Base-by-base conservation (phyloP, 2,888 invertebrate species). In the Ypsolopha sequella region DNA sequence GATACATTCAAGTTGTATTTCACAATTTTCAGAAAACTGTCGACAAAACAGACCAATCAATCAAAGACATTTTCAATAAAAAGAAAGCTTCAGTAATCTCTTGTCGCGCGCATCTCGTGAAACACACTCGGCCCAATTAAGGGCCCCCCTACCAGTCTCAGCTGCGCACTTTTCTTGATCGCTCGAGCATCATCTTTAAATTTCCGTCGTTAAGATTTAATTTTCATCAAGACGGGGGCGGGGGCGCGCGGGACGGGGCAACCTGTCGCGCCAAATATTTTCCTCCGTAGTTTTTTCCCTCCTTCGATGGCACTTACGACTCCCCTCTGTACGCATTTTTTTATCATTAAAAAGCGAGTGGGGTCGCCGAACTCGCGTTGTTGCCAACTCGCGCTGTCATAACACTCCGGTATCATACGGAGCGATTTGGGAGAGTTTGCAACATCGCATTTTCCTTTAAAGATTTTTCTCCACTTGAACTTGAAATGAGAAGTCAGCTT, bases 211-310 rank as follows among this genome's bases (percentile, higher is more conserved):
- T 86, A 86, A 86, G 86, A 86, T 86, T 86, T 86, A 86, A 86
- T 86, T 86, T 86, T 82, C 85, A 86, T 78, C 80, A 80, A 77
- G 75, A 70, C 62, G 65, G 69, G 68, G 71, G 65, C 65, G 60
- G 55, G 53, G 58, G 50, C 55, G 55, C 54, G 58, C 59, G 65
- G 62, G 66, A 61, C 62, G 64, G 59, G 69, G 74, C 76, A 80
- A 86, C 86, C 86, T 86, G 86, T 86, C 86, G 86, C 82, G 78
- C 86, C 86, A 86, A 86, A 86, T 86, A 86, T 86, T 86, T 86
- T 86, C 76, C 82, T 85, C 71, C 79, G 81, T 84, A 84, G 85
- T 84, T 85, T 86, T 82, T 85, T 80, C 79, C 84, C 80, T 80
- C 74, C 80, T 82, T 79, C 80, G 78, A 84, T 82, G 81, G 84